phyloP scores from a whole-genome alignment of 2,113 vertebrate species.

The Oryzias woworae region DNA sequence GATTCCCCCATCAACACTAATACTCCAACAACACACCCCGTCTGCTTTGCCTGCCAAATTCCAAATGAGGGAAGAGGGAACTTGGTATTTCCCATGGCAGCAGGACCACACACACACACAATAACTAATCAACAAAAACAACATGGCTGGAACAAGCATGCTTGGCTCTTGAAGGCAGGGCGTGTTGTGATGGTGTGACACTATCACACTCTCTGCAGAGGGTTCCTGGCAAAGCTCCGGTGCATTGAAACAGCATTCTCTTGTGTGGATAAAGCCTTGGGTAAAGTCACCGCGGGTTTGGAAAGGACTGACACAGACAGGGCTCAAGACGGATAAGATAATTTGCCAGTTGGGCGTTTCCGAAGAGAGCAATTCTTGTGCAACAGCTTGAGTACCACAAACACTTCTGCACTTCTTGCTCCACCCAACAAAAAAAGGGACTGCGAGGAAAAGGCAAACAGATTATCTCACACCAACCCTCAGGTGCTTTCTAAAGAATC shows the following conservation, averaged over 20 bases:
- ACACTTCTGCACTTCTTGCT: slow-evolving; percentile 33
- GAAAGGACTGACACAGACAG: slow-evolving; percentile 32
- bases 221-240: slow-evolving; percentile 42
- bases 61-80: slow-evolving; percentile 50
- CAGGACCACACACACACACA: slow-evolving; percentile 65
- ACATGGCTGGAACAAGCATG: slow-evolving; percentile 39
- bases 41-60: slow-evolving; percentile 55
- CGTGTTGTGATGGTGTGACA: slow-evolving; percentile 49
- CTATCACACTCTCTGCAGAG: slow-evolving; percentile 57
- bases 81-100: slow-evolving; percentile 62
- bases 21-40: slow-evolving; percentile 27
- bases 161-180: slow-evolving; percentile 34
- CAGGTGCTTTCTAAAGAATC: slow-evolving; percentile 61
- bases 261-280: slow-evolving; percentile 24
- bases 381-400: slow-evolving; percentile 28
- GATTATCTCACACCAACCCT: slow-evolving; percentile 69
- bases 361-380: slow-evolving; percentile 30
- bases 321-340: slow-evolving; percentile 25
- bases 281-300: slow-evolving; percentile 38
- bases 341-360: slow-evolving; percentile 26
- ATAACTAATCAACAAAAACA: slow-evolving; percentile 63
- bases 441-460: slow-evolving; percentile 57
- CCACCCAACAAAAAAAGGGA: slow-evolving; percentile 38
- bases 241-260: slow-evolving; percentile 39
- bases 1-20: slow-evolving; percentile 11